A percentile compares a stretch with the other conserved stretches of the same genome.
phyloP scores from a whole-genome alignment of 2,888 invertebrate species.

The Drosophila kuntzei region DNA sequence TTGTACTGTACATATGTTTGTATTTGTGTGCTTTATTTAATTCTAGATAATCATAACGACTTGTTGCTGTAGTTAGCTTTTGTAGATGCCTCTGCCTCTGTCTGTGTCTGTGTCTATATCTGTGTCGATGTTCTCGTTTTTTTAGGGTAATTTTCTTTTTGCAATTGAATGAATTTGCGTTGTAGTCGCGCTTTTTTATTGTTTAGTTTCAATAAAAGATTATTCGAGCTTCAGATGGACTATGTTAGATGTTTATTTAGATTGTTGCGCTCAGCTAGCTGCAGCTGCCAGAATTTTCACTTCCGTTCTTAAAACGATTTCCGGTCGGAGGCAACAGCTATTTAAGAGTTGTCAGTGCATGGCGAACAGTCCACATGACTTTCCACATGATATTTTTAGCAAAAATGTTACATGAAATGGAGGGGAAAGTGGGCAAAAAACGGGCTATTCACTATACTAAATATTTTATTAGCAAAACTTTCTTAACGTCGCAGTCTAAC shows the following conservation, averaged over 20 bases:
- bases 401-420: not conserved
- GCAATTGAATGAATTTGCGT: conserved; percentile 83
- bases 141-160: conserved; percentile 81
- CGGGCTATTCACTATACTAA: conserved; percentile 28
- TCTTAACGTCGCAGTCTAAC: conserved; percentile 43
- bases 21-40: conserved; percentile 67
- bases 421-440: not conserved
- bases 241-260: conserved; percentile 73
- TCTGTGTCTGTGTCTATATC: conserved; percentile 16
- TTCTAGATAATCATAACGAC: conserved; percentile 80
- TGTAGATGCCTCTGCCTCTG: conserved; percentile 46
- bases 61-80: conserved; percentile 60
- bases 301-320: conserved; percentile 81
- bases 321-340: conserved; percentile 49
- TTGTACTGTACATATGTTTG: conserved; percentile 23
- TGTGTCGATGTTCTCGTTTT: conserved; percentile 27
- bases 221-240: conserved; percentile 59
- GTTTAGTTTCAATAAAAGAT: conserved; percentile 76
- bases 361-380: conserved; percentile 54
- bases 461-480: conserved; percentile 59
- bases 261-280: conserved; percentile 79
- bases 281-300: conserved; percentile 73
- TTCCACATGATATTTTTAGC: conserved; percentile 59
- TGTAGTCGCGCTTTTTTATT: conserved; percentile 64
- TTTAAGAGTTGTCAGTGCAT: conserved; percentile 65